These are phyloP conservation scores for Gortyna flavago DNA, from an alignment of 2,888 invertebrate species.

Conservation along the genomic window DNA sequence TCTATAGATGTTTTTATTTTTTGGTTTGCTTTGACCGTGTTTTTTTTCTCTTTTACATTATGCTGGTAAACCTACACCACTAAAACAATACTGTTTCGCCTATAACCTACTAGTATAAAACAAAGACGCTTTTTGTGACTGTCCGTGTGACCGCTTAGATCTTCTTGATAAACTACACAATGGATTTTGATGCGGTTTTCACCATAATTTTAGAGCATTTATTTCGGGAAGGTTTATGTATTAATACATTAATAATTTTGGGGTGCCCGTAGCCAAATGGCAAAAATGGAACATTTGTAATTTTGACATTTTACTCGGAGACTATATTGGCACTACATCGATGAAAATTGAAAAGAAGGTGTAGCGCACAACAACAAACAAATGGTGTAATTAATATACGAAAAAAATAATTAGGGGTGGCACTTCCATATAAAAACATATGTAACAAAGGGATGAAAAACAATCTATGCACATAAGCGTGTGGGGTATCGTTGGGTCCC, in stretches of 20 bases:
- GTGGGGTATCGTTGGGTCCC: too few species aligned
- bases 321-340: not conserved
- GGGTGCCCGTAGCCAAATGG: not conserved
- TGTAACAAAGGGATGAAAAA: not conserved
- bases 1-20: slow-evolving; percentile 3
- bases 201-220: not conserved
- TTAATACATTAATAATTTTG: not conserved
- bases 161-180: too few species aligned
- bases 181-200: not conserved
- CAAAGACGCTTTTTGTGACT: not conserved
- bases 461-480: not conserved
- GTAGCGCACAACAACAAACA: not conserved
- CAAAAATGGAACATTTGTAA: not conserved
- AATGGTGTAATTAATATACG: not conserved
- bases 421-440: not conserved
- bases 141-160: too few species aligned
- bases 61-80: not conserved
- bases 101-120: not conserved
- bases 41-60: not conserved
- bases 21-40: not conserved
- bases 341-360: not conserved
- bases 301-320: not conserved
- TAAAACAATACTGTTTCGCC: not conserved
- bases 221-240: not conserved
- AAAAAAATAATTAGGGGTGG: not conserved